Evolutionary conservation across 1,140 invertebrate species (phyloP).

Genomic region (Conus betulinus): DNA sequence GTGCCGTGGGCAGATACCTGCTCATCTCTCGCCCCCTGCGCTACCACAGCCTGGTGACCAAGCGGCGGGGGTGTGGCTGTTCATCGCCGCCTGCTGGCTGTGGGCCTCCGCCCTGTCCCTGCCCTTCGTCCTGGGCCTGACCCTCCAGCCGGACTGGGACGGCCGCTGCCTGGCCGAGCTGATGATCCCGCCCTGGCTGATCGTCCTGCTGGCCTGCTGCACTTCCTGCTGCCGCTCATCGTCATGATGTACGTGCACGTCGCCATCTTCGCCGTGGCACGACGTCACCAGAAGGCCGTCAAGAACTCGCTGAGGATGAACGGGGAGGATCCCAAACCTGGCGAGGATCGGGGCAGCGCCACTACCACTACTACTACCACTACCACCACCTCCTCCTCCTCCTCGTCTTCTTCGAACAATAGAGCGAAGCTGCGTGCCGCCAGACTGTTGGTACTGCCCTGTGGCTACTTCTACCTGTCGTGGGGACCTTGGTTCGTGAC

Average conservation of each 20-base stretch:
- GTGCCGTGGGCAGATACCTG: slow-evolving; percentile 11
- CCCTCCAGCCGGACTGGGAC: neutral
- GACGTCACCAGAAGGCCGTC: slow-evolving; percentile 28
- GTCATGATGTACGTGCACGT: slow-evolving; percentile 28
- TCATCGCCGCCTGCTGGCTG: slow-evolving; percentile 26
- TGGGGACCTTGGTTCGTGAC: slow-evolving; percentile 29
- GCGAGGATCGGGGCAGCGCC: no score
- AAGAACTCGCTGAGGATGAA: slow-evolving; percentile 16
- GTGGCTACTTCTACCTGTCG: slow-evolving; percentile 31
- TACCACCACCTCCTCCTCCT: neutral
- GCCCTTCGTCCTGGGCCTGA: neutral
- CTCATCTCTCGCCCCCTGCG: slow-evolving; percentile 8
- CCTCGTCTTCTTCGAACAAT: neutral
- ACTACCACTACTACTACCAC: no score
- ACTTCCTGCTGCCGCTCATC: slow-evolving; percentile 24
- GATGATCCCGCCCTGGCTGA: slow-evolving; percentile 19
- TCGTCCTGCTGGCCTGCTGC: neutral
- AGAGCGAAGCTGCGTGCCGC: slow-evolving; percentile 27
- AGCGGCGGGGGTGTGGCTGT: slow-evolving; percentile 9
- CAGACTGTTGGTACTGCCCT: slow-evolving; percentile 22
- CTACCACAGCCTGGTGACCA: slow-evolving; percentile 10
- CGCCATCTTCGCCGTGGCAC: slow-evolving; percentile 25
- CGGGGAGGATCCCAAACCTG: neutral
- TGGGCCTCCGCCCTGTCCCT: neutral
- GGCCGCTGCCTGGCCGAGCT: slow-evolving; percentile 11